Evolutionary conservation across 2,888 invertebrate genomes (phyloP).

Genomic region (Nysson spinosus): DNA sequence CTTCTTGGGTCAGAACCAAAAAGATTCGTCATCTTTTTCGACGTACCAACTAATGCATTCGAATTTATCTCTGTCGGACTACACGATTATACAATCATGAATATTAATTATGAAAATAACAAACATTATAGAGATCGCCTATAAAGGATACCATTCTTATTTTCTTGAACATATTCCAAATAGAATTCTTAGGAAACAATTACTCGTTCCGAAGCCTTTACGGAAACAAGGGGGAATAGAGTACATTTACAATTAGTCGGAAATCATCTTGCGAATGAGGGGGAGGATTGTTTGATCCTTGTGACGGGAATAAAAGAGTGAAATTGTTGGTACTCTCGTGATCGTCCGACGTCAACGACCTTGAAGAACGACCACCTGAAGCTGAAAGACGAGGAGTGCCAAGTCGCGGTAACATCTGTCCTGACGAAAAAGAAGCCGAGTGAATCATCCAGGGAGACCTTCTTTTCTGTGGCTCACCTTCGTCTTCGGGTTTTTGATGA

Average conservation of each 20-base stretch:
- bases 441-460: conserved; percentile 48
- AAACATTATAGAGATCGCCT: too few relatives aligned
- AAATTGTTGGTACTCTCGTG: background rate
- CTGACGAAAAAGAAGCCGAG: conserved; percentile 20
- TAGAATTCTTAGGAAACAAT: too few relatives aligned
- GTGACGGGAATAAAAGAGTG: too few relatives aligned
- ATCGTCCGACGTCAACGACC: conserved; percentile 27
- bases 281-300: too few relatives aligned
- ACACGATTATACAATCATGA: too few relatives aligned
- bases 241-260: too few relatives aligned
- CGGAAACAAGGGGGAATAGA: too few relatives aligned
- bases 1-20: background rate
- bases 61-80: background rate
- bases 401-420: conserved; percentile 6
- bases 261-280: too few relatives aligned
- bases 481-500: conserved; percentile 17
- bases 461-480: conserved; percentile 39
- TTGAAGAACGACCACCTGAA: conserved; percentile 53
- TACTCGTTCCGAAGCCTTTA: too few relatives aligned
- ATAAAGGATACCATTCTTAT: too few relatives aligned
- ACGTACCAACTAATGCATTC: background rate
- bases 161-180: too few relatives aligned
- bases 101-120: too few relatives aligned
- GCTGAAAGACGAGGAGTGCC: conserved; percentile 34
- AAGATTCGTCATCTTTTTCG: background rate